A percentile compares a stretch with the other conserved stretches of the same genome.
These are phyloP conservation scores for Carollia perspicillata DNA, from an alignment of 2,113 vertebrate species.

Conservation along the genomic window DNA sequence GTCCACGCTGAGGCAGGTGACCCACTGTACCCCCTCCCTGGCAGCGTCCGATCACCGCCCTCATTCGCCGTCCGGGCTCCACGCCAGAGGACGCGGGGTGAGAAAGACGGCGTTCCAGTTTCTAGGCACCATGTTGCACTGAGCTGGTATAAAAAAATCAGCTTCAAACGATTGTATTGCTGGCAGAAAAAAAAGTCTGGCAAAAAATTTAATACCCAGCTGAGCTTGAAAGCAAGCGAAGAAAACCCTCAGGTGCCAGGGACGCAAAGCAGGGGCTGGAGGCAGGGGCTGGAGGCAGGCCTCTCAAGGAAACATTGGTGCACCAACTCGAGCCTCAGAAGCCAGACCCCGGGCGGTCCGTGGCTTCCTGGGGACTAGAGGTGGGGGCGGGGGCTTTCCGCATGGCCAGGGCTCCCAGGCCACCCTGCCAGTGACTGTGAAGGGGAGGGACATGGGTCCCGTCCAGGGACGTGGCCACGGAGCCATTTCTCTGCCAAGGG, in stretches of 20 bases:
- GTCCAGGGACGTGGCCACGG: background rate
- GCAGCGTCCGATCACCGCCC: too few species aligned
- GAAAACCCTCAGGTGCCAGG: background rate
- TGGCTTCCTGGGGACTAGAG: background rate
- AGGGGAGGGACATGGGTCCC: background rate
- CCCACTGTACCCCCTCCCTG: too few species aligned
- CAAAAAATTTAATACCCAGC: background rate
- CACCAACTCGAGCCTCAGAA: background rate
- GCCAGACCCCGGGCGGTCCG: background rate
- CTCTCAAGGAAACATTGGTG: background rate
- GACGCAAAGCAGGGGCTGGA: background rate
- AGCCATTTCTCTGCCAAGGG: background rate
- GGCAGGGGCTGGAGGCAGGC: background rate
- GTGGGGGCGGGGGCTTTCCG: background rate
- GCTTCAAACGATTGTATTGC: background rate
- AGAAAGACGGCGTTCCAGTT: background rate
- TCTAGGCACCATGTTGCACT: background rate
- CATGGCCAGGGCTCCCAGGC: too few species aligned
- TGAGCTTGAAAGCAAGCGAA: background rate
- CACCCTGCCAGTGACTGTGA: too few species aligned
- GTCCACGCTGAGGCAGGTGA: too few species aligned
- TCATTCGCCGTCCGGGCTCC: background rate
- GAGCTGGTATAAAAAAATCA: background rate
- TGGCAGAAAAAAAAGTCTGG: background rate
- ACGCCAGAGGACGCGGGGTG: background rate